A percentile compares a stretch with the other conserved stretches of the same genome.
Evolutionary conservation across 2,888 invertebrate species (phyloP).

Genomic region (Lasioglossum marginatum): DNA sequence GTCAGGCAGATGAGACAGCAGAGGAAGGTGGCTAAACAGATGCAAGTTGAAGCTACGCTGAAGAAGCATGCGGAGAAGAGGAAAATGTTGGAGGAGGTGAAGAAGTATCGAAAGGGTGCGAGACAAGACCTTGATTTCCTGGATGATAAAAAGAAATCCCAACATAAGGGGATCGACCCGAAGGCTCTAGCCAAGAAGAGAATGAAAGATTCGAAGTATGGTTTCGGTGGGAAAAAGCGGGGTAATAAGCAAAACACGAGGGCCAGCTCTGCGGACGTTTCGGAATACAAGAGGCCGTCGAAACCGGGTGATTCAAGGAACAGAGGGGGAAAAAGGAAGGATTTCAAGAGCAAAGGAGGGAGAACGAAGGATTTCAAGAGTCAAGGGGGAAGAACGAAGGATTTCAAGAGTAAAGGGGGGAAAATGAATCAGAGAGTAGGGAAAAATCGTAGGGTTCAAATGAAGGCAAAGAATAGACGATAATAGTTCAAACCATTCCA

Average conservation of each 20-base stretch:
- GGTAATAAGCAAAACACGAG: conserved; percentile 94
- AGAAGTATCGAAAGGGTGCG: conserved; percentile 95
- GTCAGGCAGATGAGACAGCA: conserved; percentile 95
- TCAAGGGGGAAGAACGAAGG: conserved; percentile 50
- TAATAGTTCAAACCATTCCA: background rate
- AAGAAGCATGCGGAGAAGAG: conserved; percentile 96
- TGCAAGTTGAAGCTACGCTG: conserved; percentile 93
- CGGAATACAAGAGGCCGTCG: conserved; percentile 85
- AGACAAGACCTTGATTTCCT: conserved; percentile 92
- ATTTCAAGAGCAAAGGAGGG: conserved; percentile 60
- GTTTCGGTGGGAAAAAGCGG: conserved; percentile 98
- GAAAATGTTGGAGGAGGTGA: conserved; percentile 95
- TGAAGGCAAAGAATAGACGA: conserved; percentile 83
- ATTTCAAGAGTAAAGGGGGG: conserved; percentile 60
- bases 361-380: conserved; percentile 56
- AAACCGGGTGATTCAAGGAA: conserved; percentile 73
- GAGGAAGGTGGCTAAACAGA: conserved; percentile 96
- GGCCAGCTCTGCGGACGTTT: conserved; percentile 90
- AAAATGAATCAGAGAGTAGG: conserved; percentile 81
- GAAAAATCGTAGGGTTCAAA: conserved; percentile 84
- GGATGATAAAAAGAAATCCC: conserved; percentile 86
- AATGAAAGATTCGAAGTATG: conserved; percentile 94
- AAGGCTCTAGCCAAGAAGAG: conserved; percentile 86
- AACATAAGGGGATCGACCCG: conserved; percentile 64
- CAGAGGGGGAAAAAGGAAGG: conserved; percentile 57